phyloP scores from a whole-genome alignment of 2,113 vertebrate species.

The Tringa solitaria region DNA sequence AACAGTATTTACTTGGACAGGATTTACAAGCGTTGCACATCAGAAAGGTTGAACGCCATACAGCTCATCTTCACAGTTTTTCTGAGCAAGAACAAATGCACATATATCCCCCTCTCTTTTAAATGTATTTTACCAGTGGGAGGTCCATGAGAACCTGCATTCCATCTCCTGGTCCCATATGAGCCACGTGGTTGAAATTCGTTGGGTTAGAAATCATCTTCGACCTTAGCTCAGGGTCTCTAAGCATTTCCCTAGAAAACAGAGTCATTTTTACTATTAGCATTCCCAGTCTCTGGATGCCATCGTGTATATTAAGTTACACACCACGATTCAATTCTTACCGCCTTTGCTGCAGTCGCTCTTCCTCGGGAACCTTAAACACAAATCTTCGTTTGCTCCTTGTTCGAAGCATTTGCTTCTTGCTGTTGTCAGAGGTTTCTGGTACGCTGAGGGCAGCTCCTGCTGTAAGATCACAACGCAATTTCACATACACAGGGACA shows the following conservation, averaged over 20 bases:
- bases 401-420: constrained; percentile 94
- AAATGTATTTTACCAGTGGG: constrained; percentile 85
- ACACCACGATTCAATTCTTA: not conserved
- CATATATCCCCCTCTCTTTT: not conserved
- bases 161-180: constrained; percentile 98
- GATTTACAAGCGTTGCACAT: not conserved
- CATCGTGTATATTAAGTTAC: not conserved
- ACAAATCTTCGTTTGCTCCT: constrained; percentile 96
- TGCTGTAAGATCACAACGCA: constrained; percentile 50
- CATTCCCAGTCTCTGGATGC: not conserved
- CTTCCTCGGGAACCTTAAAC: constrained; percentile 95
- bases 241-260: constrained; percentile 88
- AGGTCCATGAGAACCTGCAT: constrained; percentile 99
- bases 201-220: constrained; percentile 97
- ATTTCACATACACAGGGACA: not conserved
- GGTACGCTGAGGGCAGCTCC: constrained; percentile 86
- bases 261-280: not conserved
- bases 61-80: not conserved
- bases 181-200: constrained; percentile 98
- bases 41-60: not conserved
- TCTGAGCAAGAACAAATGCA: not conserved
- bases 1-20: not conserved
- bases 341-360: constrained; percentile 89
- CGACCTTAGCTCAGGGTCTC: constrained; percentile 92
- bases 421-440: constrained; percentile 91